Base-by-base conservation (phyloP, 2,797 vertebrate species). In the Chrysocyon brachyurus region DNA sequence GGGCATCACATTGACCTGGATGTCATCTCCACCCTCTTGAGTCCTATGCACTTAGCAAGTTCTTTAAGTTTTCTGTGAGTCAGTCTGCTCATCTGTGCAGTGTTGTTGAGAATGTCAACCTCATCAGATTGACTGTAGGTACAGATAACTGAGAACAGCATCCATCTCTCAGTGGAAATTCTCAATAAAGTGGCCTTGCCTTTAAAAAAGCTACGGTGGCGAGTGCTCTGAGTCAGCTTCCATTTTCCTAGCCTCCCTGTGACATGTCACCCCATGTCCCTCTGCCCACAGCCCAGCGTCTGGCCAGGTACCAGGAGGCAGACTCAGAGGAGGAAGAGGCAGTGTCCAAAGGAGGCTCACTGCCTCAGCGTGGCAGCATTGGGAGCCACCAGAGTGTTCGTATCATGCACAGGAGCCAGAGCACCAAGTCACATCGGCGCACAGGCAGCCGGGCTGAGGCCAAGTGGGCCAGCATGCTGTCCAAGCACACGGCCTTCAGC, bases 401-500 rank as follows among this genome's bases (percentile, higher is more conserved):
- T 26, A 98, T 99, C 49, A 97, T 99, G n/a, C 99, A 99, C 98
- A 99, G 99, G 90, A 99, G 98, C 40, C 99, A 99, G 90, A 99
- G 99, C 98, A 99, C 99, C 82, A 99, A 99, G 98, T 99, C 99
- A 21, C 99, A 99, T 96, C 99, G 99, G 26, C 99, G 99, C 97
- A 99, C 99, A 0, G 99, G 99, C 83, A 99, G 99, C 99, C 99
- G 99, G 86, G 99, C 99, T 0, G 99, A 99, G 98, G 99, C 99
- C 95, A 99, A 99, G 98, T 98, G 99, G 75, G 99, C 99, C 97
- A 99, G 99, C 99, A 99, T 99, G 97, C 99, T 99, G 87, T 99
- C 99, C 0, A 99, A 99, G 96, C 99, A 99, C 98, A 99, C 99
- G 0, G 99, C 99, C 7, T 99, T 99, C 99, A 99, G 99, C 98